A percentile compares a stretch with the other conserved stretches of the same genome.
Evolutionary conservation across 2,797 vertebrate genomes (phyloP).

Genomic region (Microctenopoma steveboyesi): DNA sequence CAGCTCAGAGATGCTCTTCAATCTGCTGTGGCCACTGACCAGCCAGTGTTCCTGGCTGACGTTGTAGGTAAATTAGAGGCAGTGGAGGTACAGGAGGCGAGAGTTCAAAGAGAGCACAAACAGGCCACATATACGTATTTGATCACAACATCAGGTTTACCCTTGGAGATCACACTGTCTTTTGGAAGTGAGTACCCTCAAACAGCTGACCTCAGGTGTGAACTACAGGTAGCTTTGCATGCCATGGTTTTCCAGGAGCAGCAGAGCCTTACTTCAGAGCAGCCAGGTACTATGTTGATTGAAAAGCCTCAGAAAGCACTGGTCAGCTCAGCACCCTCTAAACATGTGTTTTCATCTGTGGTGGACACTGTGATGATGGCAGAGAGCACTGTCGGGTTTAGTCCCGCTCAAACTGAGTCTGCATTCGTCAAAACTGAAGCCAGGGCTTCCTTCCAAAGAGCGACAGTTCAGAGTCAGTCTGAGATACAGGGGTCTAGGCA

Average conservation of each 20-base stretch:
- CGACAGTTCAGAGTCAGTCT: conserved; percentile 52
- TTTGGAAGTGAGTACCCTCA: conserved; percentile 86
- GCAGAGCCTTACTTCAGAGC: conserved; percentile 79
- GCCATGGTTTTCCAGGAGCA: conserved; percentile 86
- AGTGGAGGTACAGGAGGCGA: conserved; percentile 82
- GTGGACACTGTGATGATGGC: conserved; percentile 68
- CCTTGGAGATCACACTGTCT: conserved; percentile 84
- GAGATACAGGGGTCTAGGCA: conserved; percentile 62
- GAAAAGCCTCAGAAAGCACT: conserved; percentile 64
- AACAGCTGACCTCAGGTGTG: conserved; percentile 82
- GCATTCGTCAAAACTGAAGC: conserved; percentile 72
- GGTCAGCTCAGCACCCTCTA: conserved; percentile 46
- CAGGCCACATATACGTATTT: conserved; percentile 80
- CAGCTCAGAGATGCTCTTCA: conserved; percentile 85
- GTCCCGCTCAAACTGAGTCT: conserved; percentile 55
- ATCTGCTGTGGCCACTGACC: conserved; percentile 84
- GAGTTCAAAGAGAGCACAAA: conserved; percentile 80
- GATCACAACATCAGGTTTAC: conserved; percentile 80
- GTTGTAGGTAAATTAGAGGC: conserved; percentile 80
- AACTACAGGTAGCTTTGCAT: conserved; percentile 85
- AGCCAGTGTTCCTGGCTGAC: conserved; percentile 84
- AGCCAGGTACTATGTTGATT: conserved; percentile 57
- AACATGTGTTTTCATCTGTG: conserved; percentile 66
- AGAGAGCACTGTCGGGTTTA: conserved; percentile 66
- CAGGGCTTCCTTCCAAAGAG: conserved; percentile 59